Base-by-base conservation (phyloP, 1,140 invertebrate species). In the Sycophaga agraensis region DNA sequence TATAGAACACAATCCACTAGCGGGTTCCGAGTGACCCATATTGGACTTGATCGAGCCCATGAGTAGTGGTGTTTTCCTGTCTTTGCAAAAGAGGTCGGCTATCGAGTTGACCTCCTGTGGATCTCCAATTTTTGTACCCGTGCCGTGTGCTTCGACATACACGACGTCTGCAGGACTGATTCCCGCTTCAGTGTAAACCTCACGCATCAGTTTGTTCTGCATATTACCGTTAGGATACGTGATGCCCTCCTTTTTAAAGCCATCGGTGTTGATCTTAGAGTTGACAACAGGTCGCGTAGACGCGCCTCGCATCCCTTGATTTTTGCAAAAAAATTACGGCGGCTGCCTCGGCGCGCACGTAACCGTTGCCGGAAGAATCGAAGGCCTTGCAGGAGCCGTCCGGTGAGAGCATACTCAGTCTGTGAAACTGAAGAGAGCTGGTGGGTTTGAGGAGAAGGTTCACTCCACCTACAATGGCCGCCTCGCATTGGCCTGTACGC, bases 41-140 rank as follows among this genome's bases (percentile, higher is more conserved):
- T 98, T 99, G 1, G 93, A 96, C 75, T 99, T 99, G 0, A 97
- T 91, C 0, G 96, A 97, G 2, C 97, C 97, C 71, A 99, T 89
- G 2, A 97, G 75, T 17, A 99, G 80, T 2, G 96, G 93, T 0
- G 78, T 80, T 11, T 85, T 83, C 8, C 96, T 85, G 59, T 89
- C 88, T 73, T 89, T 89, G 77, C 95, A 98, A 79, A 98, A 97
- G 21, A 97, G 84, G 51, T 95, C 90, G 0, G 89, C 89, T 59
- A 99, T 94, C 0, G 94, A 91, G 73, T 97, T 96, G 0, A 96
- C 87, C 83, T 99, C 97, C 76, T 98, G 91, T 0, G 96, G 95
- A 82, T 99, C 97, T 19, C 97, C 94, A 16, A 89, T 88, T 80
- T 96, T 89, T 0, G 97, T 98, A 35, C 96, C 97, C 6, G 97